Conservation (phyloP, 2,888 invertebrate species). For the Nasonovia ribisnigri region DNA sequence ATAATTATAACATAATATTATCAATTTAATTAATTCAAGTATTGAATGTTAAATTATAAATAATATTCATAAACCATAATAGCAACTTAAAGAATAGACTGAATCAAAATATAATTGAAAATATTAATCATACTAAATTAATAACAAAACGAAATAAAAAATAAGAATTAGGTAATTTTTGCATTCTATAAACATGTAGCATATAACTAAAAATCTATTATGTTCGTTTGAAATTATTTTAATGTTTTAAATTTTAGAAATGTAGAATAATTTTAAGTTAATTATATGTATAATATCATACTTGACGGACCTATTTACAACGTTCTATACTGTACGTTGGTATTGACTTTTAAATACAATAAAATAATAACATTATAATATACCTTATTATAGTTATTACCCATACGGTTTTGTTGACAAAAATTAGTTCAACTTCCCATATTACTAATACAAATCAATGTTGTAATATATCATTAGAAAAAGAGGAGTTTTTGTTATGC, state of each 20-base stretch:
- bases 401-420: neutral
- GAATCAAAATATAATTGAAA: neutral
- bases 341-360: neutral
- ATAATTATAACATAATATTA: neutral
- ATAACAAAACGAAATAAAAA: neutral
- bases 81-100: neutral
- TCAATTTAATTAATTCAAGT: neutral
- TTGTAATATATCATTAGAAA: neutral
- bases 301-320: neutral
- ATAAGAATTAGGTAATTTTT: neutral
- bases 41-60: neutral
- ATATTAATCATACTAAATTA: neutral
- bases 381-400: neutral
- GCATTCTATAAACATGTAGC: neutral
- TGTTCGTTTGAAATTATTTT: neutral
- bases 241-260: neutral
- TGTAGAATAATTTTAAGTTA: conserved; percentile 1
- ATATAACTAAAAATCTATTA: neutral
- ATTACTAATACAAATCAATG: neutral
- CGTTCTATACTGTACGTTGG: neutral
- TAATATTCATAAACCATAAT: neutral
- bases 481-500: neutral
- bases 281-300: too few species aligned
- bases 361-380: neutral
- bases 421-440: neutral